A percentile compares a stretch with the other conserved stretches of the same genome.
These are phyloP conservation scores for Eupsittula cactorum DNA, from an alignment of 2,113 vertebrate genomes.

Conservation along the genomic window DNA sequence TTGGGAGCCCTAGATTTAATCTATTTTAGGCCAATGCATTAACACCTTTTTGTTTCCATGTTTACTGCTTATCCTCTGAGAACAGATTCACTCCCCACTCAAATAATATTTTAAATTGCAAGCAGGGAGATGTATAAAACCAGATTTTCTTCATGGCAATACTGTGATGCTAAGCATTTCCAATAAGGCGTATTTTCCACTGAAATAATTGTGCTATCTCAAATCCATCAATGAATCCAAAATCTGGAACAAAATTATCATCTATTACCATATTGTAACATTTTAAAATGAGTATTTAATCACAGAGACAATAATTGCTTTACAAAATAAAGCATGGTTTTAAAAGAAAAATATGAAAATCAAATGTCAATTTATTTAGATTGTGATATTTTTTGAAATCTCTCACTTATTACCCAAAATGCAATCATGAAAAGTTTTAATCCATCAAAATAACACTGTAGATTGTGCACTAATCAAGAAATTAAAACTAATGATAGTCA, in stretches of 20 bases:
- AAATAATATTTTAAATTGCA: slow-evolving; percentile 1
- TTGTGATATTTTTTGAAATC: background rate
- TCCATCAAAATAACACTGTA: background rate
- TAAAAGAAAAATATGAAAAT: background rate
- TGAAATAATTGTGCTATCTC: slow-evolving; percentile 31
- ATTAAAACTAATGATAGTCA: background rate
- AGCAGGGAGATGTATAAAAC: background rate
- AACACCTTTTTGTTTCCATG: slow-evolving; percentile 36
- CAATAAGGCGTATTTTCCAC: slow-evolving; percentile 4
- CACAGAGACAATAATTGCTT: background rate
- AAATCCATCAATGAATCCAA: slow-evolving; percentile 47
- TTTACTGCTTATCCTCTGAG: slow-evolving; percentile 28
- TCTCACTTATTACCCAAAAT: background rate
- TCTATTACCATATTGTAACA: slow-evolving; percentile 27
- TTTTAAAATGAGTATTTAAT: slow-evolving; percentile 21
- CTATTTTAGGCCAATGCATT: slow-evolving; percentile 46
- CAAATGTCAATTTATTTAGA: background rate
- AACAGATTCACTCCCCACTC: background rate
- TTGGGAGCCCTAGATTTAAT: slow-evolving; percentile 49
- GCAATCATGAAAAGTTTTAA: background rate
- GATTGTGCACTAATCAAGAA: background rate
- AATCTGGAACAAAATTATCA: slow-evolving; percentile 39
- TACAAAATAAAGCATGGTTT: background rate
- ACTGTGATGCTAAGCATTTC: background rate
- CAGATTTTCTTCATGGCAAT: slow-evolving; percentile 4